Percentiles rank a stretch among this genome's conserved stretches.
phyloP scores from a whole-genome alignment of 2,888 invertebrate genomes.

The Ditula angustiorana region DNA sequence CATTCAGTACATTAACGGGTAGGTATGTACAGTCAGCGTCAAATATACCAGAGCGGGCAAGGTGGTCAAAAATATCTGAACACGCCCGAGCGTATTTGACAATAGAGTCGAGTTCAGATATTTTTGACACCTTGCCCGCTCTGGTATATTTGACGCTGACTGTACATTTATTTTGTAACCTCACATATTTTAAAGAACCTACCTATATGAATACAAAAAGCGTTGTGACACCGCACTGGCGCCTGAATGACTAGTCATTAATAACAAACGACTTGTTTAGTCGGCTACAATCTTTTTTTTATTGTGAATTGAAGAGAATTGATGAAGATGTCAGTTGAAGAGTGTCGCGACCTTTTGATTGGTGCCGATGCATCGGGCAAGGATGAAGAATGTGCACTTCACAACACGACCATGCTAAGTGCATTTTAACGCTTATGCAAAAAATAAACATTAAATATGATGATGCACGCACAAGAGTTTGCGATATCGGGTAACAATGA shows the following conservation, averaged over 20 bases:
- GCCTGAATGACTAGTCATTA: constrained; percentile 54
- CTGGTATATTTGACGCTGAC: too few relatives aligned
- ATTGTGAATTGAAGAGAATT: constrained; percentile 64
- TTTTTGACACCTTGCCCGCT: too few relatives aligned
- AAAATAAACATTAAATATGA: constrained; percentile 12
- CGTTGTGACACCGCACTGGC: constrained; percentile 43
- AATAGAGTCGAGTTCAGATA: too few relatives aligned
- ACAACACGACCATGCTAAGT: constrained; percentile 27
- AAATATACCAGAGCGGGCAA: too few relatives aligned
- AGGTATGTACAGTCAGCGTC: too few relatives aligned
- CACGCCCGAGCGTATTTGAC: too few relatives aligned
- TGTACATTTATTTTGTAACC: constrained; percentile 23
- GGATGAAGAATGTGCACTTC: constrained; percentile 51
- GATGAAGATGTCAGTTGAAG: constrained; percentile 67
- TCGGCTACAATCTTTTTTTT: constrained; percentile 56
- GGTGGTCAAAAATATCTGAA: too few relatives aligned
- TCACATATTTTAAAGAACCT: constrained; percentile 10
- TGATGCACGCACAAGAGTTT: neutral
- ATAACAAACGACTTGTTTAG: constrained; percentile 53
- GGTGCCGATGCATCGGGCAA: constrained; percentile 59
- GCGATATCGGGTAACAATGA: constrained; percentile 4
- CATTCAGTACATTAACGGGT: too few relatives aligned
- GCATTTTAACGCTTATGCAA: constrained; percentile 27
- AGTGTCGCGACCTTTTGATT: constrained; percentile 70
- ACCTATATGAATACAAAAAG: constrained; percentile 40